phyloP scores from a whole-genome alignment of 2,113 vertebrate species.

The Calonectris borealis region DNA sequence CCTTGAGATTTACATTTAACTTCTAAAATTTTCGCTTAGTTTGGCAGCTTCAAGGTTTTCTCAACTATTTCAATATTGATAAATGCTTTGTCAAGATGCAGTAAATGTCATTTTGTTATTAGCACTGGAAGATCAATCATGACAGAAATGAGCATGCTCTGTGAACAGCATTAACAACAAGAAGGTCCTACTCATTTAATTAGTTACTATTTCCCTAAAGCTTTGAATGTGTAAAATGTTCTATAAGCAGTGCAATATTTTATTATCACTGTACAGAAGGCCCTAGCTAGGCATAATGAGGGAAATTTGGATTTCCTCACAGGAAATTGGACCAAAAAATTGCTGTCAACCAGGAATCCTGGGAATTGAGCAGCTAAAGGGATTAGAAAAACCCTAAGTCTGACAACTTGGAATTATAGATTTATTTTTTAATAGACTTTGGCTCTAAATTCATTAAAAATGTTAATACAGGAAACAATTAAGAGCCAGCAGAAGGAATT shows the following conservation, averaged over 20 bases:
- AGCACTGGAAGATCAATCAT: conserved; percentile 1
- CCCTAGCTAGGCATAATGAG: neutral
- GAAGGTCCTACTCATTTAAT: conserved; percentile 36
- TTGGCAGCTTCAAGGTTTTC: neutral
- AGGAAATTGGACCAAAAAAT: conserved; percentile 17
- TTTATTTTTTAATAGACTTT: conserved; percentile 49
- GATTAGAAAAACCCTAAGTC: conserved; percentile 9
- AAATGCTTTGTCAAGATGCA: neutral
- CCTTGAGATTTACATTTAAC: neutral
- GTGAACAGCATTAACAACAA: neutral
- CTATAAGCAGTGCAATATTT: neutral
- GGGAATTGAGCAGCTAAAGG: conserved; percentile 32
- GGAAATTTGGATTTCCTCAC: conserved; percentile 7
- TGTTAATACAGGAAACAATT: conserved; percentile 48
- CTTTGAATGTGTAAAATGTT: neutral
- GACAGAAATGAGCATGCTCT: neutral
- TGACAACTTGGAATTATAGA: conserved; percentile 34
- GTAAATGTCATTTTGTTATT: neutral
- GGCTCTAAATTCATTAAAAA: conserved; percentile 57
- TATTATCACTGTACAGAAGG: conserved; percentile 39
- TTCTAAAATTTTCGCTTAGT: neutral
- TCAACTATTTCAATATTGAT: neutral
- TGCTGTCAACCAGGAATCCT: conserved; percentile 14
- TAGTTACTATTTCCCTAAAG: conserved; percentile 35
- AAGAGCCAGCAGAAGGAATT: conserved; percentile 35